Conservation (phyloP, 2,888 invertebrate genomes). For the Emmelina monodactyla region DNA sequence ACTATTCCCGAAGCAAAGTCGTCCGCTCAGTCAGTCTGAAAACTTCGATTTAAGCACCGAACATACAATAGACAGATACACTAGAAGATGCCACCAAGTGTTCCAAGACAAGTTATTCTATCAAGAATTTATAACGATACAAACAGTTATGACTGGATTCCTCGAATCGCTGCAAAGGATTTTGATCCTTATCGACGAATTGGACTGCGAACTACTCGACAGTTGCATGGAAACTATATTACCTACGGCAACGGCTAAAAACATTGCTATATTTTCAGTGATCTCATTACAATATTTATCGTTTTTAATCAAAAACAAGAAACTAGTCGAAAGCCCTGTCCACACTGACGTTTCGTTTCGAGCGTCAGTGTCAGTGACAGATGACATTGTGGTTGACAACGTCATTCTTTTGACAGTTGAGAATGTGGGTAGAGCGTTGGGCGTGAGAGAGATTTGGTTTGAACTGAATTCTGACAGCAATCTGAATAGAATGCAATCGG, state of each 20-base stretch:
- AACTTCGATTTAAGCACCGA: conserved; percentile 46
- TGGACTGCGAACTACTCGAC: conserved; percentile 50
- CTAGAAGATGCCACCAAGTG: conserved; percentile 53
- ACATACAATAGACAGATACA: conserved; percentile 55
- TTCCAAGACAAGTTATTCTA: conserved; percentile 58
- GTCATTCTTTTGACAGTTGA: conserved; percentile 38
- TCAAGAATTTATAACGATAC: conserved; percentile 46
- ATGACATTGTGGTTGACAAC: conserved; percentile 44
- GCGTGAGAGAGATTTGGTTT: conserved; percentile 45
- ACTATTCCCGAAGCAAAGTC: conserved; percentile 51
- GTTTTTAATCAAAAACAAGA: conserved; percentile 58
- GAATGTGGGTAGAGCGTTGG: conserved; percentile 47
- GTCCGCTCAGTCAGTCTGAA: conserved; percentile 57
- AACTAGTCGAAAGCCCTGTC: conserved; percentile 47
- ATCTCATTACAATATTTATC: conserved; percentile 56
- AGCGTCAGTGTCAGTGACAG: conserved; percentile 28
- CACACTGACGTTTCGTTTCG: conserved; percentile 51
- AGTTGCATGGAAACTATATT: conserved; percentile 45
- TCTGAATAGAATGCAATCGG: conserved; percentile 49
- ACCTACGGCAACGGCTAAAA: conserved; percentile 34
- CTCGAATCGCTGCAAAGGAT: conserved; percentile 34
- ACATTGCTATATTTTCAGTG: conserved; percentile 46
- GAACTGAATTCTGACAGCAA: conserved; percentile 50
- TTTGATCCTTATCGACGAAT: conserved; percentile 34
- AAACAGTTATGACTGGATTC: conserved; percentile 40